Conservation (phyloP, 2,888 invertebrate genomes). For the Tinea semifulvella region DNA sequence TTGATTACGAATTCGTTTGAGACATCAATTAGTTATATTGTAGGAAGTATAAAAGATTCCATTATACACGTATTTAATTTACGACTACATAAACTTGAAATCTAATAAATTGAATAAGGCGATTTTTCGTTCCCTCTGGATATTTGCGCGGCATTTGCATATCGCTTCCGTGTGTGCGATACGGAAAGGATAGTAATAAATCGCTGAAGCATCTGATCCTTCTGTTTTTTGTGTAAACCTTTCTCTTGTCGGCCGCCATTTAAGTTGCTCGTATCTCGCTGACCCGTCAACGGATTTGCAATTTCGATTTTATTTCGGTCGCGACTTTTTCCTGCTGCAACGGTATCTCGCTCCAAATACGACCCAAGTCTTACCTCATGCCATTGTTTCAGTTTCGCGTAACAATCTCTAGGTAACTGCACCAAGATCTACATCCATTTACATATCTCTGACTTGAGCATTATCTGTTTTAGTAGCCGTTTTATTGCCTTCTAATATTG, state of each 20-base stretch:
- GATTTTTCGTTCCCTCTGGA: not conserved
- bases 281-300: conserved; percentile 31
- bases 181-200: conserved; percentile 25
- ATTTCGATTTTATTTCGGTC: conserved; percentile 30
- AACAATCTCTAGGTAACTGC: conserved; percentile 5
- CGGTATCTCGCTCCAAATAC: conserved; percentile 30
- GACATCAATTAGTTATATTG: conserved; percentile 18
- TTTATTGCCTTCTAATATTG: too few relatives aligned
- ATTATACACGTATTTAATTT: conserved; percentile 30
- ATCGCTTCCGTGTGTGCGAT: conserved; percentile 24
- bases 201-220: conserved; percentile 23
- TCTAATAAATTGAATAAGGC: not conserved
- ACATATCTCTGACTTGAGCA: too few relatives aligned
- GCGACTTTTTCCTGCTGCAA: conserved; percentile 30
- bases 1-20: conserved; percentile 7
- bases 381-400: conserved; percentile 29
- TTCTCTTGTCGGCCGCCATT: conserved; percentile 31
- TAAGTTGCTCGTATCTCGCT: conserved; percentile 36
- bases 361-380: conserved; percentile 19
- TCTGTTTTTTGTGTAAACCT: conserved; percentile 30
- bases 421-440: not conserved
- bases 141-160: conserved; percentile 9
- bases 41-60: conserved; percentile 28
- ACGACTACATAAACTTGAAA: conserved; percentile 24
- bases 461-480: too few relatives aligned